Evolutionary conservation across 1,140 invertebrate genomes (phyloP).

Genomic region (Maconellicoccus hirsutus): DNA sequence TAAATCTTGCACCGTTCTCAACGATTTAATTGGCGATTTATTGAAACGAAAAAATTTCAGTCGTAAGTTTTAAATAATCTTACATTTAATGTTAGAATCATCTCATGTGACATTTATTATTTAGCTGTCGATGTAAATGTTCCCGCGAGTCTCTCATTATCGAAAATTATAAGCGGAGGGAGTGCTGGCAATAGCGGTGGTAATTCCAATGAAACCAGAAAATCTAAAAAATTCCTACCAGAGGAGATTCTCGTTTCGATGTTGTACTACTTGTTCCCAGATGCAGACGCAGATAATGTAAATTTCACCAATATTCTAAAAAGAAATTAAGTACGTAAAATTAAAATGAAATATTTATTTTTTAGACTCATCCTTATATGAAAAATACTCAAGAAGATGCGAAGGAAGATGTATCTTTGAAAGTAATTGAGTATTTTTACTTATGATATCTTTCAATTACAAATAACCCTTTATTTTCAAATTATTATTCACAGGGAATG

Average conservation of each 20-base stretch:
- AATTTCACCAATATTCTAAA: conserved; percentile 26
- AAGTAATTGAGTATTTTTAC: conserved; percentile 4
- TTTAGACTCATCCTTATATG: conserved; percentile 37
- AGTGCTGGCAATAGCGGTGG: not conserved
- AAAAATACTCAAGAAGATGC: conserved; percentile 28
- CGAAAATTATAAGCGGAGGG: not conserved
- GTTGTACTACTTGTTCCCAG: conserved; percentile 77
- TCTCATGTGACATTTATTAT: not conserved
- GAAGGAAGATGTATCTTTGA: conserved; percentile 18
- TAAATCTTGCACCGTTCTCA: not conserved
- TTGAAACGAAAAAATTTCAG: conserved; percentile 10
- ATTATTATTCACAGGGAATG: conserved; percentile 36
- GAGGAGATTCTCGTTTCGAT: conserved; percentile 63
- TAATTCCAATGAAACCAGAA: not conserved
- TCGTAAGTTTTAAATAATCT: not conserved
- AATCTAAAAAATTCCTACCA: conserved; percentile 39
- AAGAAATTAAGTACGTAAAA: not conserved
- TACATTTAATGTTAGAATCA: not conserved
- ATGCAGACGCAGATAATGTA: conserved; percentile 57
- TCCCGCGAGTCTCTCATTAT: not conserved
- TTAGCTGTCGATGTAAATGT: not conserved
- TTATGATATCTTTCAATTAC: not conserved
- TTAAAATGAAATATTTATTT: conserved; percentile 15
- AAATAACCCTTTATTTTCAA: not conserved
- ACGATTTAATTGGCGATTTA: not conserved